These are phyloP conservation scores for Benitochromis conjunctus DNA, from an alignment of 2,113 vertebrate species.

Conservation along the genomic window DNA sequence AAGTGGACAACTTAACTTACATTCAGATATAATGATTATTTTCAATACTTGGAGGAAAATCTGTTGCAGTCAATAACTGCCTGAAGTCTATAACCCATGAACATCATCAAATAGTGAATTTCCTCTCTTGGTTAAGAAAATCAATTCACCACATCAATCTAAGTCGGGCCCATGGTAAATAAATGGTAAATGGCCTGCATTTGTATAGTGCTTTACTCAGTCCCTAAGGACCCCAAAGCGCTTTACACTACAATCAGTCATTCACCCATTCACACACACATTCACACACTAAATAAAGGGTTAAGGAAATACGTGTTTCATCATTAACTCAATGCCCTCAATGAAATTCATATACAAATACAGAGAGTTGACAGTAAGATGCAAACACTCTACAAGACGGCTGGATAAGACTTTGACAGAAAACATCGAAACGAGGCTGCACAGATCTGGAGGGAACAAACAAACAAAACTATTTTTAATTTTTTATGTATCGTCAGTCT, in stretches of 20 bases:
- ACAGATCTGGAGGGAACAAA: not conserved
- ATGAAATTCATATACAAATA: not conserved
- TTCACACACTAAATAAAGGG: too few relatives aligned
- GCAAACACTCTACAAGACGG: not conserved
- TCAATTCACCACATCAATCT: not conserved
- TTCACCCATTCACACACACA: too few relatives aligned
- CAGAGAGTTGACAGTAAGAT: not conserved
- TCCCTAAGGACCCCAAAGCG: too few relatives aligned
- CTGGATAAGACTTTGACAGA: not conserved
- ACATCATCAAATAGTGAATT: not conserved
- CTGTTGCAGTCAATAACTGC: not conserved
- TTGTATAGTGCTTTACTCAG: too few relatives aligned
- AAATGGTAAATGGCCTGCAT: too few relatives aligned
- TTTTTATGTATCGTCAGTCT: not conserved
- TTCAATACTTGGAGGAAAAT: not conserved
- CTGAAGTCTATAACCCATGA: not conserved
- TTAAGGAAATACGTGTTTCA: not conserved
- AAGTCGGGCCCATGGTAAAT: not conserved
- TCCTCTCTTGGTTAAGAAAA: not conserved
- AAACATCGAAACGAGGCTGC: not conserved
- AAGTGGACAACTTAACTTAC: not conserved
- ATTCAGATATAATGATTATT: not conserved
- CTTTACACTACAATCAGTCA: too few relatives aligned
- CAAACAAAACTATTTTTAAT: not conserved
- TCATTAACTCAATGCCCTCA: not conserved